Evolutionary conservation across 1,140 invertebrate genomes (phyloP), one percentile per base, ranked within the genome.

Genomic region (Pentalonia nigronervosa): DNA sequence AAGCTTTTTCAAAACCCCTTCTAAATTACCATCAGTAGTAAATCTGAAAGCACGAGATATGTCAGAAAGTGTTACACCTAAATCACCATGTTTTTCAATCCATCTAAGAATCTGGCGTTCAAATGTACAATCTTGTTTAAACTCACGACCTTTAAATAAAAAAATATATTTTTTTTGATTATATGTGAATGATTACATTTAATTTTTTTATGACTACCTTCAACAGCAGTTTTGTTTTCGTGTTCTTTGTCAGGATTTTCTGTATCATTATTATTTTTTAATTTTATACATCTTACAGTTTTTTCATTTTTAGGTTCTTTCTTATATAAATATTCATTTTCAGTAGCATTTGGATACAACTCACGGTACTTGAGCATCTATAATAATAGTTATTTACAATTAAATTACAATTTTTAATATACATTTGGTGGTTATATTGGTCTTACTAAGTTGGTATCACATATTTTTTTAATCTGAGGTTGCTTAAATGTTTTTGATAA

Each of bases 261-360:
- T 45, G 41, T 48, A 21, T 93, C 34, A 94, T 96, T 95, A 21
- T 96, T 94, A 30, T 97, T 94, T 94, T 96, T 95, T 41, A 96
- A 93, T 45, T 50, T 81, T n/a, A 93, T 86, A 84, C 91, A 93
- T 56, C 91, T 94, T 45, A 96, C 95, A 94, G 95, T 94, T 67
- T 97, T 94, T 48, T 94, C 95, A 94, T 96, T 96, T 94, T 95
- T 95, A 41, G 95, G 93, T 94, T 95, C 95, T 84, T 95, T 95
- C 94, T 96, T 96, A 23, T 95, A 95, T 94, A 95, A 95, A 95
- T 96, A 97, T 94, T 97, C 96, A 9, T 94, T 95, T 47, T 95
- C 94, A 8, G 94, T 93, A 6, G 96, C 96, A 94, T 97, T 95
- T 41, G 97, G 97, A 95, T 96, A 96, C 17, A 97, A 94, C 9